Conservation (phyloP, 2,797 vertebrate genomes). For the Pampus argenteus region DNA sequence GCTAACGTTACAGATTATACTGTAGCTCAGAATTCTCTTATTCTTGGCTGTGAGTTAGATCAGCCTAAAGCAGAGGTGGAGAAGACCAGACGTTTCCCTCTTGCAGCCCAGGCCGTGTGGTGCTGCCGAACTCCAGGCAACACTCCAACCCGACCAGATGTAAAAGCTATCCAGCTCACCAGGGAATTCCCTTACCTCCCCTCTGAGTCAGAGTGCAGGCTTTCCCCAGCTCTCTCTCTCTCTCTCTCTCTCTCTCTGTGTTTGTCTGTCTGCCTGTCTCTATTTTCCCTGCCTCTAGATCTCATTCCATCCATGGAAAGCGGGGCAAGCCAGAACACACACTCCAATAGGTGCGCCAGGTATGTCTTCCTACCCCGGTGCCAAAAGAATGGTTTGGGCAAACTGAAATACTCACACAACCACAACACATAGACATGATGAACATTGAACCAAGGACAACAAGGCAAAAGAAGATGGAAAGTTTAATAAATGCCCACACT, state of each 20-base stretch:
- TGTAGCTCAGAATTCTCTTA: conserved; percentile 41
- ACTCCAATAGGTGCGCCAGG: conserved; percentile 81
- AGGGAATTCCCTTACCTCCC: conserved; percentile 93
- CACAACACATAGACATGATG: conserved; percentile 52
- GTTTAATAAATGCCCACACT: conserved; percentile 43
- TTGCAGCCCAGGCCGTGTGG: conserved; percentile 69
- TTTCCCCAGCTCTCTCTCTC: conserved; percentile 88
- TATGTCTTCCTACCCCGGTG: conserved; percentile 73
- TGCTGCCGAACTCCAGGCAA: conserved; percentile 83
- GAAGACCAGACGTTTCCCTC: conserved; percentile 54
- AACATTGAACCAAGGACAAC: conserved; percentile 46
- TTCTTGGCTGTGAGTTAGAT: conserved; percentile 43
- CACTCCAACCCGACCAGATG: conserved; percentile 87
- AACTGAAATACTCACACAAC: conserved; percentile 61
- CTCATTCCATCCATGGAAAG: conserved; percentile 78
- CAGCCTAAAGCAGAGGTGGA: conserved; percentile 58
- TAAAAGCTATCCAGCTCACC: conserved; percentile 91
- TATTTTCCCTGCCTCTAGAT: conserved; percentile 78
- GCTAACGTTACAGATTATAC: conserved; percentile 54
- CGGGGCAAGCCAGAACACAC: conserved; percentile 82
- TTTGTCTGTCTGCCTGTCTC: conserved; percentile 54
- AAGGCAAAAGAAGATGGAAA: conserved; percentile 63
- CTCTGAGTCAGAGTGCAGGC: conserved; percentile 83
- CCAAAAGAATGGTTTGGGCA: conserved; percentile 73
- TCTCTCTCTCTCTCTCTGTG: conserved; percentile 54